Percentiles rank a stretch among this genome's conserved stretches.
These are phyloP conservation scores for Rhinolophus ferrumequinum DNA, from an alignment of 2,113 vertebrate genomes.

Conservation along the genomic window DNA sequence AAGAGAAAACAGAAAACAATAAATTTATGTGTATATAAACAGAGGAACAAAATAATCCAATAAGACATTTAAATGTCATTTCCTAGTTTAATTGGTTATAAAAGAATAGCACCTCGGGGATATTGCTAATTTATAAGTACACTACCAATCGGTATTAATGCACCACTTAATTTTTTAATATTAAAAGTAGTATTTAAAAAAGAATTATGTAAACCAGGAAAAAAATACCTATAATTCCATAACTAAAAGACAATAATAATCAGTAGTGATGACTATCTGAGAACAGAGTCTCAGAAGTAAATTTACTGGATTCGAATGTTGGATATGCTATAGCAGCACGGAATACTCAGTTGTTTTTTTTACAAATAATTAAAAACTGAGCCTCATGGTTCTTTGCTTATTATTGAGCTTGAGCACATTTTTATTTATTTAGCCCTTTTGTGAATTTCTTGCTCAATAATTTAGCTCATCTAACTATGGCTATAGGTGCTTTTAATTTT, in stretches of 20 bases:
- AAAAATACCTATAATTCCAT: neutral
- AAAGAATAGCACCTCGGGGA: neutral
- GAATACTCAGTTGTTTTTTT: neutral
- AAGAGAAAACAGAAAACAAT: constrained; percentile 62
- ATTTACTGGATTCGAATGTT: neutral
- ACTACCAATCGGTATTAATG: neutral
- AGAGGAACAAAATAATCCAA: constrained; percentile 11
- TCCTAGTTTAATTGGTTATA: constrained; percentile 1
- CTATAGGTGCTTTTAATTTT: neutral
- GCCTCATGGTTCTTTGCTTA: neutral
- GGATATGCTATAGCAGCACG: neutral
- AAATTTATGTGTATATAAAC: neutral
- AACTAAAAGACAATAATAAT: neutral
- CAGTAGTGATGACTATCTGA: neutral
- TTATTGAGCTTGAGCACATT: neutral
- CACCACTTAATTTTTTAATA: neutral
- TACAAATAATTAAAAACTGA: neutral
- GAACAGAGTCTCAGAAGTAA: neutral
- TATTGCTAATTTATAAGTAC: neutral
- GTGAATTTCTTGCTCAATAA: neutral
- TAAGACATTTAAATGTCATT: neutral
- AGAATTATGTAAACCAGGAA: neutral
- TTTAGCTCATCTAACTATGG: neutral
- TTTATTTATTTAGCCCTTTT: neutral
- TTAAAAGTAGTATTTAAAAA: neutral